Evolutionary conservation across 1,140 invertebrate genomes (phyloP).

Genomic region (Micrasema minimum): DNA sequence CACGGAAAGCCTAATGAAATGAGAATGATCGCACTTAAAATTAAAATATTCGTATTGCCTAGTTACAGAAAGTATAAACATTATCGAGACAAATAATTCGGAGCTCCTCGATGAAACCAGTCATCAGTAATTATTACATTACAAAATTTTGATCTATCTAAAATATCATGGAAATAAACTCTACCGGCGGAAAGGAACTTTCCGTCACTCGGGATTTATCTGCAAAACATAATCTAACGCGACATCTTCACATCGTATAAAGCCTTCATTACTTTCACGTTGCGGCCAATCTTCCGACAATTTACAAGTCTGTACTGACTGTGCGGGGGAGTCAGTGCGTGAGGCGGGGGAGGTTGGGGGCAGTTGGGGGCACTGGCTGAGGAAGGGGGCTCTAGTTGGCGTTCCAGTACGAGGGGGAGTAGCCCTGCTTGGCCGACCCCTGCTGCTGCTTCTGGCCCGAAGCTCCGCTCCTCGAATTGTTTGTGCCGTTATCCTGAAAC

Average conservation of each 20-base stretch:
- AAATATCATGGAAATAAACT: conserved; percentile 18
- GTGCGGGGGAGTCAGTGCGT: neutral
- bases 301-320: no score
- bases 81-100: conserved; percentile 16
- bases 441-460: conserved; percentile 56
- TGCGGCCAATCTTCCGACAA: no score
- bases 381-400: conserved; percentile 58
- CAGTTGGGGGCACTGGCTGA: neutral
- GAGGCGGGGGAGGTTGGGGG: conserved; percentile 5
- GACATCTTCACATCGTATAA: no score
- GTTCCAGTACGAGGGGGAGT: conserved; percentile 65
- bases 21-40: conserved; percentile 21
- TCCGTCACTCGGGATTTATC: neutral
- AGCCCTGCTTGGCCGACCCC: conserved; percentile 60
- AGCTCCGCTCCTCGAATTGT: conserved; percentile 45
- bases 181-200: no score
- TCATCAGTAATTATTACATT: conserved; percentile 8
- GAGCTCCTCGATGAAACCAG: conserved; percentile 16
- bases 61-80: conserved; percentile 21
- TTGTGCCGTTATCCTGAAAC: conserved; percentile 53
- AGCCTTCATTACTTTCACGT: no score
- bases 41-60: conserved; percentile 19
- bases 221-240: no score
- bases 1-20: conserved; percentile 6
- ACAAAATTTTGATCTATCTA: conserved; percentile 31